Conservation (phyloP, 2,113 vertebrate species). For the Indicator maculatus region DNA sequence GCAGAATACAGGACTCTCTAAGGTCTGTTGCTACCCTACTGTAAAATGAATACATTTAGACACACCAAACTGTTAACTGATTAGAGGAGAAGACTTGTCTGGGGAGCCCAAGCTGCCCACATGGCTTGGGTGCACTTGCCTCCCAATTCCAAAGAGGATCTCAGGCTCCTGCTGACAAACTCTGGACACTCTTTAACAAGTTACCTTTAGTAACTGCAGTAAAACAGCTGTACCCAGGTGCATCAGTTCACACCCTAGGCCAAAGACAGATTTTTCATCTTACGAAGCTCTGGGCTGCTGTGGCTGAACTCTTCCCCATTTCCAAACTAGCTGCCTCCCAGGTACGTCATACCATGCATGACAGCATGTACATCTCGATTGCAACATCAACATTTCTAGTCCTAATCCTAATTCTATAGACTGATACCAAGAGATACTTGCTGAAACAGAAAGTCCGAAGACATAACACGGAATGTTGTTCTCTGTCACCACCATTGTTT, state of each 20-base stretch:
- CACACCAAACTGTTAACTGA: background rate
- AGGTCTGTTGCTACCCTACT: background rate
- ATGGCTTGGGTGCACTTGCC: rapidly evolving
- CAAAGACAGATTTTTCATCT: background rate
- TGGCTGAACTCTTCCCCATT: background rate
- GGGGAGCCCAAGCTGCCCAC: background rate
- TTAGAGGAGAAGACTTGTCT: background rate
- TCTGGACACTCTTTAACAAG: background rate
- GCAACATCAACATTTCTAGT: background rate
- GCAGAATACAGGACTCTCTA: background rate
- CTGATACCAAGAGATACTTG: background rate
- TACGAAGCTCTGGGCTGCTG: background rate
- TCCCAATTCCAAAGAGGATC: background rate
- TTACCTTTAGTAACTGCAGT: background rate
- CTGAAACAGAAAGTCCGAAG: background rate
- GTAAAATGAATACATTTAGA: background rate
- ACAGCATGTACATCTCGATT: background rate
- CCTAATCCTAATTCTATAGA: background rate
- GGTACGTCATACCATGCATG: background rate
- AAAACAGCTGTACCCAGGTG: background rate
- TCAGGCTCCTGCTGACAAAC: background rate
- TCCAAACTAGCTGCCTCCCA: background rate
- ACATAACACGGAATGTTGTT: background rate
- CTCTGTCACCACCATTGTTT: background rate
- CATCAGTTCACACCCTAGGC: background rate